Evolutionary conservation across 2,797 vertebrate species (phyloP), one percentile per base, ranked within the genome.

Genomic region (Podarcis siculus): DNA sequence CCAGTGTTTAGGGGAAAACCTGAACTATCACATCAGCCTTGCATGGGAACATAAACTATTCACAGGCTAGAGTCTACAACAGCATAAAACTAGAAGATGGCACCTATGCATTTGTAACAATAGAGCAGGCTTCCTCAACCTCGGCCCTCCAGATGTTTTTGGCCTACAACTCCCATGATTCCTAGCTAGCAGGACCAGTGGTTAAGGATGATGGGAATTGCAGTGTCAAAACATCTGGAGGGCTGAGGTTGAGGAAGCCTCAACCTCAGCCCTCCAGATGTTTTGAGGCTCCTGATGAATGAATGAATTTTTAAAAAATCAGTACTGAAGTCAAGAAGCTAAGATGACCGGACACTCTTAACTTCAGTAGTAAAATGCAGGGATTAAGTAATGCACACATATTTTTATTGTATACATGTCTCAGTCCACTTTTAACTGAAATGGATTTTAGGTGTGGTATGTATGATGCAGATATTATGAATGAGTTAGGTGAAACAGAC

Each of bases 371-470:
- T 75, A 23, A 89, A 67, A 83, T 89, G 42, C 64, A 86, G 89
- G 77, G 69, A 64, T 30, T 82, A 89, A 86, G 35, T 17, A 83
- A 27, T 0, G 0, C 8, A 17, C 13, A 87, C 39, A 45, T 49
- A 88, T 7, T 92, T 83, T 67, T 39, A 78, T 6, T 23, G 78
- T 42, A 58, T 76, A 72, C 32, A 90, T 66, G 0, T 58, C 7
- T 21, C 67, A 92, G 75, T 79, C 90, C 25, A 71, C 5, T 86
- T 93, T 93, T 87, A 25, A 84, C 73, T 75, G 79, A 79, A 92
- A 91, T 66, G 69, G 45, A 87, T 35, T 92, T 89, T 75, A 92
- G 86, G 64, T 8, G 27, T 55, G 76, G 42, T 87, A 87, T 1
- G 90, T 67, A 87, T 72, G 85, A 85, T 81, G 86, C 55, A 85